Evolutionary conservation across 2,888 invertebrate species (phyloP), one percentile per base, ranked within the genome.

Genomic region (Drosophila kokeensis): DNA sequence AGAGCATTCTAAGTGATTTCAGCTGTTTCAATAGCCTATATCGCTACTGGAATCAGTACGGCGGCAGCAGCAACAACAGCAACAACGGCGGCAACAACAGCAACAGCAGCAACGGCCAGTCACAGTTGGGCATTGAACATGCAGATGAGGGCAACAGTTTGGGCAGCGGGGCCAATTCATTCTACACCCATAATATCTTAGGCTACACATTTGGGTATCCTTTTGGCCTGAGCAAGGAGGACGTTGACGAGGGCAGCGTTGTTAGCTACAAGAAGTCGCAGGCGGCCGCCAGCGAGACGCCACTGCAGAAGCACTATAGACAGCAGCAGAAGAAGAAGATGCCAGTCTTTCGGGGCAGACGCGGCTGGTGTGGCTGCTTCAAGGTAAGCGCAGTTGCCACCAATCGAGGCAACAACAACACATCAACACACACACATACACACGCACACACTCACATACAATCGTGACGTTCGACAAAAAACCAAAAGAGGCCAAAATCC

Each of bases 281-380:
- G 52, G 63, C 6, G 24, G 62, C 73, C 62, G 64, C 72, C 63
- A 91, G 86, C 42, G 93, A 93, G 80, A 93, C 93, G 42, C 93
- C 93, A 38, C 83, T 93, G 36, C 93, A 93, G 80, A 92, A 92
- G 59, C 93, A 93, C 87, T 93, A 93, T 79, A 82, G 93, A 24
- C 92, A 92, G 62, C 93, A 93, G 75, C 93, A 93, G 73, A 92
- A 93, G 73, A 92, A 92, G 73, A 93, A 93, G 85, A 96, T 96
- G 96, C 96, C 96, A 92, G 96, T 96, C 32, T 93, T 93, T 73
- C 87, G 93, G 15, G 93, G 96, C 74, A 94, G 95, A 89, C 94
- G 95, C 91, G 93, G 92, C 69, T 95, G 95, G 94, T 97, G 97
- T 94, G 97, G 97, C 90, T 97, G 97, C 92, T 94, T 97, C 79